Evolutionary conservation across 2,888 invertebrate species (phyloP).

Genomic region (Morpho deidamia): DNA sequence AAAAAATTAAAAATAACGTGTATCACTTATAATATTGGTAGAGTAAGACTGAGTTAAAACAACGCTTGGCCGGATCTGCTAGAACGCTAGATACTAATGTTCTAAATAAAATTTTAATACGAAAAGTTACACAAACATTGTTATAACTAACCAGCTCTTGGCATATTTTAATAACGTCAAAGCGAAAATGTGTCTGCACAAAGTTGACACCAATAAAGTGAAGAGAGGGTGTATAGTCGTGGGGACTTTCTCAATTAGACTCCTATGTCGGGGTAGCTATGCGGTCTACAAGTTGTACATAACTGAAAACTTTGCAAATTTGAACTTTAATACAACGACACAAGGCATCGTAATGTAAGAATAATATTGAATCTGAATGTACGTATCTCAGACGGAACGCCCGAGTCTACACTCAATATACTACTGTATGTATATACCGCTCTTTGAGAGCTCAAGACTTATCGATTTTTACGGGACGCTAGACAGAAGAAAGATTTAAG

Average conservation of each 20-base stretch:
- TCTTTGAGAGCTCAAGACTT: constrained; percentile 22
- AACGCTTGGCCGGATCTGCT: too few relatives aligned
- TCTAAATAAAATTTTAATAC: too few relatives aligned
- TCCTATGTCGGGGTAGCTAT: constrained; percentile 14
- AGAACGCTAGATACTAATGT: too few relatives aligned
- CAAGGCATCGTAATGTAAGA: constrained; percentile 11
- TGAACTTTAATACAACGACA: constrained; percentile 12
- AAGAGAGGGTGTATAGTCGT: constrained; percentile 11
- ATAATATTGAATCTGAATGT: constrained; percentile 19
- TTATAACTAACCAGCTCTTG: background rate
- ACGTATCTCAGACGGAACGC: constrained; percentile 27
- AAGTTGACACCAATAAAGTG: constrained; percentile 11
- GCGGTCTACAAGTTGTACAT: background rate
- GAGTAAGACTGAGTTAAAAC: too few relatives aligned
- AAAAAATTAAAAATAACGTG: too few relatives aligned
- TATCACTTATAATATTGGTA: too few relatives aligned
- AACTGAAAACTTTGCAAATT: background rate
- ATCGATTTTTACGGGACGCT: constrained; percentile 18
- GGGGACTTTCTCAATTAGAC: constrained; percentile 17
- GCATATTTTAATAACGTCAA: background rate
- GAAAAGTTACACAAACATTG: background rate
- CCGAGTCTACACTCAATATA: constrained; percentile 26
- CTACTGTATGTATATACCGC: constrained; percentile 9
- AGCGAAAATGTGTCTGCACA: background rate
- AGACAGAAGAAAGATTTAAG: constrained; percentile 18